Conservation (phyloP, 2,888 invertebrate species). For the Phortica okadai region DNA sequence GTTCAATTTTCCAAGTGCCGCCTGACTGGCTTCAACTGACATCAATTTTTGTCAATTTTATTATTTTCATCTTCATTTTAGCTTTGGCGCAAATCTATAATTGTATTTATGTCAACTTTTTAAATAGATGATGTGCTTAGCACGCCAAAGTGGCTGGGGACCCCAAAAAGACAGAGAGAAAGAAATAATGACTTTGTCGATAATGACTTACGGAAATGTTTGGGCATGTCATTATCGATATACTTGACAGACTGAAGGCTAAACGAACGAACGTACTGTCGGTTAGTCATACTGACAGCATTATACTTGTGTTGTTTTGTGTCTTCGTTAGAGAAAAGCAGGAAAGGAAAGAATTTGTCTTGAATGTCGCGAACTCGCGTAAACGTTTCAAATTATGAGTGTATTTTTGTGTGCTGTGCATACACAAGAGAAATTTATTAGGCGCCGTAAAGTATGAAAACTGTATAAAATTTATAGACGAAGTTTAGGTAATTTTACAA, state of each 20-base stretch:
- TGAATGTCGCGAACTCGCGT: slow-evolving; percentile 44
- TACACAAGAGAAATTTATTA: slow-evolving; percentile 54
- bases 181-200: slow-evolving; percentile 69
- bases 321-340: not conserved
- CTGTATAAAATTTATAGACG: slow-evolving; percentile 59
- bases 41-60: slow-evolving; percentile 71
- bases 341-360: slow-evolving; percentile 60
- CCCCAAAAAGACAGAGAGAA: slow-evolving; percentile 8
- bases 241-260: slow-evolving; percentile 40
- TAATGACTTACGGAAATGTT: slow-evolving; percentile 73
- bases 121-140: slow-evolving; percentile 70
- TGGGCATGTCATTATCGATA: slow-evolving; percentile 69
- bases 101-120: slow-evolving; percentile 70
- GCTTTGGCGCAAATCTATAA: slow-evolving; percentile 64
- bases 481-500: slow-evolving; percentile 52
- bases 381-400: slow-evolving; percentile 28
- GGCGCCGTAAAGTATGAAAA: slow-evolving; percentile 61
- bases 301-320: not conserved
- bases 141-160: slow-evolving; percentile 29
- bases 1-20: slow-evolving; percentile 1
- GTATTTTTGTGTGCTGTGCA: slow-evolving; percentile 1
- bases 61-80: slow-evolving; percentile 70
- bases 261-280: not conserved
- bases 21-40: slow-evolving; percentile 47
- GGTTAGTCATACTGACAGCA: not conserved